phyloP scores from a whole-genome alignment of 1,140 invertebrate genomes.

The Gryon sp. region DNA sequence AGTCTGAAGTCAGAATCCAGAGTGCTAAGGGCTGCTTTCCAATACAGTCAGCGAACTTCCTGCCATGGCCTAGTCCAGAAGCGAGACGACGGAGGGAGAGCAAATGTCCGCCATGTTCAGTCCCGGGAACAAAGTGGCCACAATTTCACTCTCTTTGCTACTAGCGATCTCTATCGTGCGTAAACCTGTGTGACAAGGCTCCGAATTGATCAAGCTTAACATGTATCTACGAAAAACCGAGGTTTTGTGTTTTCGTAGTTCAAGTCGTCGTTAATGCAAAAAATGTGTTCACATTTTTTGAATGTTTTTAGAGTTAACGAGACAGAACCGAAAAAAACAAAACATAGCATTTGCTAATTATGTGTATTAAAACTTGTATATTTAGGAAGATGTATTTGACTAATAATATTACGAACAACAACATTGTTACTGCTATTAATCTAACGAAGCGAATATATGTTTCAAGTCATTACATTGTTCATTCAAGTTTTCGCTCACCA shows the following conservation, averaged over 20 bases:
- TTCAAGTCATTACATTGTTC: not conserved
- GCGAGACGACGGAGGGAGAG: not conserved
- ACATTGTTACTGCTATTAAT: not conserved
- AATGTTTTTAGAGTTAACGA: not conserved
- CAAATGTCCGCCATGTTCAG: constrained; percentile 54
- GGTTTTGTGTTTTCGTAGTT: too few species aligned
- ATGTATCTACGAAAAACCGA: too few species aligned
- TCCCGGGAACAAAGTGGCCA: constrained; percentile 51
- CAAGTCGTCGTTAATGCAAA: too few species aligned
- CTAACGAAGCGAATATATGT: not conserved
- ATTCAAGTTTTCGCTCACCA: too few species aligned
- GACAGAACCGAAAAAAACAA: too few species aligned
- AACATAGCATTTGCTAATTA: too few species aligned
- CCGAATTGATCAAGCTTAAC: too few species aligned
- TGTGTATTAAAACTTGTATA: too few species aligned
- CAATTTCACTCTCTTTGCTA: constrained; percentile 59
- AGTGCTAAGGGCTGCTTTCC: constrained; percentile 47
- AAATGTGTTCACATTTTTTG: too few species aligned
- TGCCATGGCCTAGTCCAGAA: constrained; percentile 6
- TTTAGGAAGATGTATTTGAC: not conserved
- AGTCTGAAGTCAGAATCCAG: constrained; percentile 62
- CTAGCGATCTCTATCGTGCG: constrained; percentile 22
- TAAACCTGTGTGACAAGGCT: constrained; percentile 34
- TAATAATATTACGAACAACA: not conserved
- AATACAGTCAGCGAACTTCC: constrained; percentile 55